phyloP scores from a whole-genome alignment of 2,113 vertebrate genomes.

The Heterotis niloticus region DNA sequence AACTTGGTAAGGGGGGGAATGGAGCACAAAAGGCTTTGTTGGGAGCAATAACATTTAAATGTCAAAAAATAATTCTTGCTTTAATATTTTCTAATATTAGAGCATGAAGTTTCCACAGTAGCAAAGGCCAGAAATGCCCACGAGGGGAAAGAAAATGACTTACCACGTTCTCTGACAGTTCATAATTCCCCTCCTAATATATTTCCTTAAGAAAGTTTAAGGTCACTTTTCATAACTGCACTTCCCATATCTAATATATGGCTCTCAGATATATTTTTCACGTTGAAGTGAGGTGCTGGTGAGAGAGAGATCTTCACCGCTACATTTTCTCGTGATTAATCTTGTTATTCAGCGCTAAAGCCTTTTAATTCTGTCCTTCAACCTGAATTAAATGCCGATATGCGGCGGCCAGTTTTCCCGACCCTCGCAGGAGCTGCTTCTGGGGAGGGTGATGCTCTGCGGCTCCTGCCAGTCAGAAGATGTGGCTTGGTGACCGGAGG shows the following conservation, averaged over 20 bases:
- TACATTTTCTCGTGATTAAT: constrained; percentile 40
- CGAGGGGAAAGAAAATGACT: constrained; percentile 51
- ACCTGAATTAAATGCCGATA: constrained; percentile 25
- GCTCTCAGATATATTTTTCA: constrained; percentile 37
- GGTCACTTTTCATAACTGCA: constrained; percentile 49
- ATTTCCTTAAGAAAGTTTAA: constrained; percentile 58
- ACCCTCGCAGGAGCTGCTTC: constrained; percentile 40
- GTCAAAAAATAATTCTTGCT: constrained; percentile 63
- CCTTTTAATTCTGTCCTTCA: constrained; percentile 42
- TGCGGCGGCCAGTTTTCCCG: constrained; percentile 35
- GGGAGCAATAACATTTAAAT: constrained; percentile 60
- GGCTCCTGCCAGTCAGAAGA: neutral
- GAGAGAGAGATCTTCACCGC: constrained; percentile 49
- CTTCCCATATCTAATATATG: constrained; percentile 44
- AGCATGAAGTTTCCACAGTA: constrained; percentile 35
- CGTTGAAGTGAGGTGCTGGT: constrained; percentile 41
- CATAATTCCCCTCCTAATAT: constrained; percentile 60
- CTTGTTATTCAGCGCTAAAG: constrained; percentile 8
- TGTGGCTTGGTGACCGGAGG: neutral
- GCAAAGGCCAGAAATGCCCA: constrained; percentile 56
- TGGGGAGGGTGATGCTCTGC: constrained; percentile 32
- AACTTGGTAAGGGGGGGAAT: neutral
- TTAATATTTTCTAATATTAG: constrained; percentile 65
- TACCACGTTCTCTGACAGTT: constrained; percentile 49
- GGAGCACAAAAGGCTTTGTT: constrained; percentile 31